phyloP scores from a whole-genome alignment of 2,113 vertebrate species.

The Zootoca vivipara region DNA sequence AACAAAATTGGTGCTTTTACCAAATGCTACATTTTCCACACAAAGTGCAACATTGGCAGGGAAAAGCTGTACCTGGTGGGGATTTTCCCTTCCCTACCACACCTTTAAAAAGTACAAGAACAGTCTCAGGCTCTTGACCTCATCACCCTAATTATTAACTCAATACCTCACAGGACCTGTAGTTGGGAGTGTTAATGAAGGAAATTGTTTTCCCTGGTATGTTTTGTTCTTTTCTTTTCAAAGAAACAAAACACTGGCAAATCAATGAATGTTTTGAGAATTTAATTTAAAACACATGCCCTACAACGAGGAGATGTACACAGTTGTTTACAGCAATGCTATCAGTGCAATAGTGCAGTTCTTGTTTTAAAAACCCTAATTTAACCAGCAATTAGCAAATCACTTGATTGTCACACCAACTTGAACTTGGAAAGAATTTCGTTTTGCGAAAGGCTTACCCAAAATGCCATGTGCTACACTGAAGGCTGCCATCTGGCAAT shows the following conservation, averaged over 20 bases:
- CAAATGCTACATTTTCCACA: neutral
- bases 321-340: neutral
- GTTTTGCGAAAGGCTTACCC: constrained; percentile 7
- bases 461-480: neutral
- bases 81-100: neutral
- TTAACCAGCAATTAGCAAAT: constrained; percentile 24
- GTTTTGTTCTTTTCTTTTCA: neutral
- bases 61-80: neutral
- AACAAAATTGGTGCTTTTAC: neutral
- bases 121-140: neutral
- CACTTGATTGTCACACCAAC: constrained; percentile 16
- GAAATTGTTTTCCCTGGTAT: neutral
- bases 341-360: neutral
- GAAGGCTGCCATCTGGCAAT: neutral
- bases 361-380: neutral
- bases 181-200: neutral
- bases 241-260: neutral
- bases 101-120: neutral
- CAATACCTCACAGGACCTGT: neutral
- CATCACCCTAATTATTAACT: neutral
- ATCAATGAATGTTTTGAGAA: constrained; percentile 3
- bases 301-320: neutral
- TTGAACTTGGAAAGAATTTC: constrained; percentile 15
- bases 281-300: neutral
- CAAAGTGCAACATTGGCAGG: neutral